Evolutionary conservation across 2,797 vertebrate genomes (phyloP).

Genomic region (Cetoscarus ocellatus): DNA sequence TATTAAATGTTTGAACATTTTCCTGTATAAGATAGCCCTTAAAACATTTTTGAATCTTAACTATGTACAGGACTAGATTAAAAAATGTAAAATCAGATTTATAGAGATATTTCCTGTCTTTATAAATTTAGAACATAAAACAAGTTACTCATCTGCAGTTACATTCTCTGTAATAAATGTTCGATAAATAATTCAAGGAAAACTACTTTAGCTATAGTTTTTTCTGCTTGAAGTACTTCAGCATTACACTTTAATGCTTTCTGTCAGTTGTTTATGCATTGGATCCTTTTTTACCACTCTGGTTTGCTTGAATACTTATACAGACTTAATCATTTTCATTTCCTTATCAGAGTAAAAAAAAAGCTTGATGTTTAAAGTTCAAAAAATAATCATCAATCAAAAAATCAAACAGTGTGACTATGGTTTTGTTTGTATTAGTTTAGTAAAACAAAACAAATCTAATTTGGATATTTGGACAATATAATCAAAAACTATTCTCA

Average conservation of each 20-base stretch:
- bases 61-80: slow-evolving; percentile 1
- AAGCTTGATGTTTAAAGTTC: slow-evolving; percentile 1
- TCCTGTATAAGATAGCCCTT: not conserved
- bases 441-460: too few relatives aligned
- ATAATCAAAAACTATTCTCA: too few relatives aligned
- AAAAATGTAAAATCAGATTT: not conserved
- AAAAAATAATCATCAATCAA: too few relatives aligned
- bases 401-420: not conserved
- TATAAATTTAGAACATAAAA: not conserved
- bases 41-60: not conserved
- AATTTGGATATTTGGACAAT: too few relatives aligned
- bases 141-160: slow-evolving; percentile 8
- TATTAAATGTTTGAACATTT: not conserved
- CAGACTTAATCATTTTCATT: slow-evolving; percentile 1
- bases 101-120: slow-evolving; percentile 12
- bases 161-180: slow-evolving; percentile 13
- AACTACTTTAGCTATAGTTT: slow-evolving; percentile 17
- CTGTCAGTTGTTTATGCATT: slow-evolving; percentile 16
- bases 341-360: not conserved
- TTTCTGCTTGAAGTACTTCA: slow-evolving; percentile 19
- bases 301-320: not conserved
- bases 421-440: not conserved
- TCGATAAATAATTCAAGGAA: slow-evolving; percentile 3
- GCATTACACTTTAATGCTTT: slow-evolving; percentile 30
- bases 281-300: not conserved